Conservation (phyloP, 2,113 vertebrate genomes). For the Cynoglossus semilaevis region DNA sequence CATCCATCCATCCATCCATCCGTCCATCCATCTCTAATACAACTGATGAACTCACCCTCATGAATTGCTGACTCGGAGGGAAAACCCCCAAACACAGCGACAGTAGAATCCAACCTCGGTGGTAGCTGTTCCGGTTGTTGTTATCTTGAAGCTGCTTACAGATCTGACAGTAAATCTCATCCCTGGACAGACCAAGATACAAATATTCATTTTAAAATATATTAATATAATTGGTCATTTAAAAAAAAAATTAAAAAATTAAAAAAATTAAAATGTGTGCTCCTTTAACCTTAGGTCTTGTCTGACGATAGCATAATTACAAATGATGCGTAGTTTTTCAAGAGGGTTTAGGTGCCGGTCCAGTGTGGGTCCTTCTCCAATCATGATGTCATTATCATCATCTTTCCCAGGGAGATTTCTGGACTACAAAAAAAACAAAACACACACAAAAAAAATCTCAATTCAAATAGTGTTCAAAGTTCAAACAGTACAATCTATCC, state of each 20-base stretch:
- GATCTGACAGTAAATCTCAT: conserved; percentile 98
- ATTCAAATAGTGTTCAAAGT: too few species aligned
- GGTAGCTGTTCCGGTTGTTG: conserved; percentile 80
- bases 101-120: conserved; percentile 93
- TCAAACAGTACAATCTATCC: too few species aligned
- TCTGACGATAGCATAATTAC: conserved; percentile 84
- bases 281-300: conserved; percentile 84
- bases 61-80: conserved; percentile 85
- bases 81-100: conserved; percentile 94
- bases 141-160: conserved; percentile 95
- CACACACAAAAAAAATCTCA: neutral
- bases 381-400: conserved; percentile 74
- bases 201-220: too few species aligned
- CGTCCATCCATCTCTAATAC: too few species aligned
- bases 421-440: conserved; percentile 16
- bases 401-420: conserved; percentile 41
- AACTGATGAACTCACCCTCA: conserved; percentile 75
- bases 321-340: conserved; percentile 92
- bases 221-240: too few species aligned
- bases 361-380: conserved; percentile 71
- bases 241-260: too few species aligned
- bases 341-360: conserved; percentile 86
- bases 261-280: neutral
- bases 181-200: conserved; percentile 70
- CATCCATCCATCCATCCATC: too few species aligned